Evolutionary conservation across 2,113 vertebrate species (phyloP).

Genomic region (Eonycteris spelaea): DNA sequence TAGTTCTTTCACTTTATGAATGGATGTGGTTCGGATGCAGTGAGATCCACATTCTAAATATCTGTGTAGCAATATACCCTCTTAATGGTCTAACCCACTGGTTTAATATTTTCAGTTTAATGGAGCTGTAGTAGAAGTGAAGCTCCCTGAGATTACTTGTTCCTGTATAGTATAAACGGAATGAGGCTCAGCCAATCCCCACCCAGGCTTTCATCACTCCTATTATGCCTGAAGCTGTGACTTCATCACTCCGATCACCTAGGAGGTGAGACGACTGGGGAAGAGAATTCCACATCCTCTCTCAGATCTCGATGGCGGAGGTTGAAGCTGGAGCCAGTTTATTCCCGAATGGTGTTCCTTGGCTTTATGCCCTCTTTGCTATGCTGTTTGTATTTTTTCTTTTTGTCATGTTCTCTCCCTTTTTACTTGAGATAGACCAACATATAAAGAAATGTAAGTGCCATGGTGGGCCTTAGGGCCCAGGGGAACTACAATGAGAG

Average conservation of each 20-base stretch:
- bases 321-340: not conserved
- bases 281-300: slow-evolving; percentile 9
- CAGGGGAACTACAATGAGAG: not conserved
- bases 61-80: not conserved
- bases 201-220: not conserved
- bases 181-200: not conserved
- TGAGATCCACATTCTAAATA: not conserved
- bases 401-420: slow-evolving; percentile 32
- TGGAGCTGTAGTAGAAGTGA: not conserved
- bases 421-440: slow-evolving; percentile 49
- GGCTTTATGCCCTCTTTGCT: slow-evolving; percentile 35
- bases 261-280: not conserved
- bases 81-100: not conserved
- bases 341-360: not conserved
- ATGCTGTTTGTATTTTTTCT: slow-evolving; percentile 54
- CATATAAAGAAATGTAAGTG: slow-evolving; percentile 62
- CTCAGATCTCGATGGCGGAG: not conserved
- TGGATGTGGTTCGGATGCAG: not conserved
- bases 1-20: not conserved
- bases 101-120: not conserved
- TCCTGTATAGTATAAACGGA: not conserved
- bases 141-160: not conserved
- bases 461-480: not conserved
- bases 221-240: slow-evolving; percentile 53
- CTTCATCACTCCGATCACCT: slow-evolving; percentile 38